Percentiles rank a stretch among this genome's conserved stretches.
These are phyloP conservation scores for Minunthozetes semirufus DNA, from an alignment of 2,888 invertebrate species.

Conservation along the genomic window DNA sequence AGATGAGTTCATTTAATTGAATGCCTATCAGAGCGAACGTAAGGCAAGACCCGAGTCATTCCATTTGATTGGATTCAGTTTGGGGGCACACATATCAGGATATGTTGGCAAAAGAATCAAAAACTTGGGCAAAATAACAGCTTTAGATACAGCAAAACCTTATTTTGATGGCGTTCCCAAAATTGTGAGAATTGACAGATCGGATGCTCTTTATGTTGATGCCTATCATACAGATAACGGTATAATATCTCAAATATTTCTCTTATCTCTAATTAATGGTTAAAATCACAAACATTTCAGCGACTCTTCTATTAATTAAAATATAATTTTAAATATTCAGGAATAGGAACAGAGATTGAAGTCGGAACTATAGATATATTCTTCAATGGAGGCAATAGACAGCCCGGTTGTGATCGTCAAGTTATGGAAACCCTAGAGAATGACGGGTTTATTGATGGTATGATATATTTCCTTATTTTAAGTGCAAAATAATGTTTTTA, in stretches of 20 bases:
- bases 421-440: neutral
- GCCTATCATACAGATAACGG: neutral
- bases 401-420: conserved; percentile 11
- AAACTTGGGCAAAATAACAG: neutral
- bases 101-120: neutral
- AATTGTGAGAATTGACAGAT: neutral
- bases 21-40: neutral
- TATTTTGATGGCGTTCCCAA: neutral
- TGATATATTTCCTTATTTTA: neutral
- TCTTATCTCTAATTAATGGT: neutral
- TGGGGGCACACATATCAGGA: neutral
- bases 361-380: neutral
- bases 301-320: too few relatives aligned
- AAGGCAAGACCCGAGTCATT: neutral
- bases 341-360: neutral
- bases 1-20: neutral
- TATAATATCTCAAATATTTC: neutral
- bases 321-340: neutral
- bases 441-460: neutral
- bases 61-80: conserved; percentile 11
- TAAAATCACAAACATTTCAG: too few relatives aligned
- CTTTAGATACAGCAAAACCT: neutral
- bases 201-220: neutral
- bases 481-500: neutral
- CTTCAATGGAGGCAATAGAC: neutral